Percentiles rank a stretch among this genome's conserved stretches.
Conservation (phyloP, 2,113 vertebrate species). For the Tinamus guttatus region DNA sequence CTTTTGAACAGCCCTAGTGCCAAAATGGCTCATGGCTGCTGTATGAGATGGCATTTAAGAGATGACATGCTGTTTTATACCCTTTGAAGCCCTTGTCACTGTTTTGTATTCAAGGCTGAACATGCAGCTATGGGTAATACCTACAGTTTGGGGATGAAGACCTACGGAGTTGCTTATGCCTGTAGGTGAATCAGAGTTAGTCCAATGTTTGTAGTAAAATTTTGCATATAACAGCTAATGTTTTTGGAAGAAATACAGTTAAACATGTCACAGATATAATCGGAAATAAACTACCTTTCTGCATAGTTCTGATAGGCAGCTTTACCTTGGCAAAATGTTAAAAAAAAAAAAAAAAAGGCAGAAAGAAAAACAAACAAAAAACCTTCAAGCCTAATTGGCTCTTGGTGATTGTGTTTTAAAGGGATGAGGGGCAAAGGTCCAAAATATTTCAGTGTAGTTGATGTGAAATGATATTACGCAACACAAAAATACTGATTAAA, state of each 20-base stretch:
- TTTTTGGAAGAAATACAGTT: background rate
- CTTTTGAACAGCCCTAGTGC: background rate
- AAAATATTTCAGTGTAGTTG: background rate
- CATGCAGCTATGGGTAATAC: background rate
- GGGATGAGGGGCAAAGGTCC: background rate
- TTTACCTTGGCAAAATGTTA: background rate
- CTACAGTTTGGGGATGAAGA: background rate
- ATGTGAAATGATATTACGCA: background rate
- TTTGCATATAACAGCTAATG: background rate
- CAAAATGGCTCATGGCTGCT: background rate
- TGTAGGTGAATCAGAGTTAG: background rate
- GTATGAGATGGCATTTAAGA: background rate
- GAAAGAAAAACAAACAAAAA: too few species aligned
- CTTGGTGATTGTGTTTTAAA: background rate
- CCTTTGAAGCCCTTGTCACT: background rate
- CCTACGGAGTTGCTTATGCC: background rate
- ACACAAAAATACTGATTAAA: background rate
- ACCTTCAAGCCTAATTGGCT: background rate
- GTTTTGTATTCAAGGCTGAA: background rate
- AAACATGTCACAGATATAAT: background rate
- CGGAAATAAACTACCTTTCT: background rate
- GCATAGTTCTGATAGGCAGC: background rate
- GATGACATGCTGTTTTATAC: background rate
- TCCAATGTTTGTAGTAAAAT: background rate
- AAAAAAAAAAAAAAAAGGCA: background rate